A percentile compares a stretch with the other conserved stretches of the same genome.
These are phyloP conservation scores for Chrysolina americana DNA, from an alignment of 2,888 invertebrate species.

Conservation along the genomic window DNA sequence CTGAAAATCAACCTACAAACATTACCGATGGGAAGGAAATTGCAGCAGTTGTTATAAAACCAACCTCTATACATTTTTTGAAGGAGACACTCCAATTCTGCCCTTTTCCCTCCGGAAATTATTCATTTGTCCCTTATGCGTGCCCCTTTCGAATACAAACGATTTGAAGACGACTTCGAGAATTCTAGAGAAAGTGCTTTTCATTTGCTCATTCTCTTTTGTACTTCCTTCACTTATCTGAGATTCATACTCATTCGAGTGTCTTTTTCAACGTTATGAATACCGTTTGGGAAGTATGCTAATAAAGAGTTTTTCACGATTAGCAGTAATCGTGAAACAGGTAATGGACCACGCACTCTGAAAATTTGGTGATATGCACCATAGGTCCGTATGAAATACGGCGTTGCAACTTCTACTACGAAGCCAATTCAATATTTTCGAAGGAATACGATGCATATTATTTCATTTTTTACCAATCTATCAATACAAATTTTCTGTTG, in stretches of 20 bases:
- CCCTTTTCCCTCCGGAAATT: constrained; percentile 20
- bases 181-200: not conserved
- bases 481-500: too few relatives aligned
- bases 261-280: not conserved
- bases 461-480: too few relatives aligned
- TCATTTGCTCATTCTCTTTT: constrained; percentile 10
- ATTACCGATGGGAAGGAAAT: not conserved
- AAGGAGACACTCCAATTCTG: constrained; percentile 16
- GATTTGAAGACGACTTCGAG: constrained; percentile 11
- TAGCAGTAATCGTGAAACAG: too few relatives aligned
- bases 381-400: too few relatives aligned
- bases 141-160: constrained; percentile 20
- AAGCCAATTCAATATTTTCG: too few relatives aligned
- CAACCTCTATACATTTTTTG: constrained; percentile 7
- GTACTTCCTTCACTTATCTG: not conserved
- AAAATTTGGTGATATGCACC: too few relatives aligned
- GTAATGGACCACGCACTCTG: too few relatives aligned
- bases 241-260: not conserved
- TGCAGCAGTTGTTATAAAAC: constrained; percentile 10
- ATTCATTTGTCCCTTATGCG: constrained; percentile 10
- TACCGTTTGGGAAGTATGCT: not conserved
- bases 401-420: too few relatives aligned
- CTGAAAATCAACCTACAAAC: not conserved
- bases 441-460: too few relatives aligned
- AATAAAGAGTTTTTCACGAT: too few relatives aligned